Evolutionary conservation across 1,140 invertebrate species (phyloP).

Genomic region (Eueides isabella): DNA sequence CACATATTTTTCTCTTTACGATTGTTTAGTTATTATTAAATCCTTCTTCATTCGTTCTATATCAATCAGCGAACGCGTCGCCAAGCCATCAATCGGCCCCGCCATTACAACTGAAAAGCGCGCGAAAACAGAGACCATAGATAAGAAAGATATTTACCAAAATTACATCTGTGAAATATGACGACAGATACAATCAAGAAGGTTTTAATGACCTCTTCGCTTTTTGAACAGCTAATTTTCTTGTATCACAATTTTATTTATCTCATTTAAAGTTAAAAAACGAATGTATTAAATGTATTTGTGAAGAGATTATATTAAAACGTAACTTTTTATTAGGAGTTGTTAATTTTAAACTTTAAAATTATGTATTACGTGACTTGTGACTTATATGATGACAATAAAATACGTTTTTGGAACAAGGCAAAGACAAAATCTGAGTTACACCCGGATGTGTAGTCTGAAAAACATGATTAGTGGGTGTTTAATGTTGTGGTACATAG

Average conservation of each 20-base stretch:
- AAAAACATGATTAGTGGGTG: slow-evolving; percentile 44
- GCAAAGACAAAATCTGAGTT: slow-evolving; percentile 18
- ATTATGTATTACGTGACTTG: slow-evolving; percentile 3
- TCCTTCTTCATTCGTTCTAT: slow-evolving; percentile 36
- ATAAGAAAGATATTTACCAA: slow-evolving; percentile 31
- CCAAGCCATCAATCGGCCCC: slow-evolving; percentile 41
- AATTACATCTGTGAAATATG: slow-evolving; percentile 26
- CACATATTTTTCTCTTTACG: not conserved
- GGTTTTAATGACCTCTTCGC: slow-evolving; percentile 13
- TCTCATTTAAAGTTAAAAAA: not conserved
- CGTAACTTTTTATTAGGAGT: too few species aligned
- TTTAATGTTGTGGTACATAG: slow-evolving; percentile 54
- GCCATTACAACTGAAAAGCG: slow-evolving; percentile 59
- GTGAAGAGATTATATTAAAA: not conserved
- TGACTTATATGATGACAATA: slow-evolving; percentile 23
- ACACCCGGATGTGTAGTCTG: slow-evolving; percentile 21
- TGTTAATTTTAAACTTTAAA: slow-evolving; percentile 8
- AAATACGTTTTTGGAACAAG: not conserved
- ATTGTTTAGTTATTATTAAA: slow-evolving; percentile 6
- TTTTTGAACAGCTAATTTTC: not conserved
- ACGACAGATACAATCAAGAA: slow-evolving; percentile 39
- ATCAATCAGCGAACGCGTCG: slow-evolving; percentile 45
- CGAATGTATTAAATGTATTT: not conserved
- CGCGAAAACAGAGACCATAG: slow-evolving; percentile 53
- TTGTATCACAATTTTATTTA: not conserved